phyloP scores from a whole-genome alignment of 1,140 invertebrate genomes.

The Drosophila carrolli region DNA sequence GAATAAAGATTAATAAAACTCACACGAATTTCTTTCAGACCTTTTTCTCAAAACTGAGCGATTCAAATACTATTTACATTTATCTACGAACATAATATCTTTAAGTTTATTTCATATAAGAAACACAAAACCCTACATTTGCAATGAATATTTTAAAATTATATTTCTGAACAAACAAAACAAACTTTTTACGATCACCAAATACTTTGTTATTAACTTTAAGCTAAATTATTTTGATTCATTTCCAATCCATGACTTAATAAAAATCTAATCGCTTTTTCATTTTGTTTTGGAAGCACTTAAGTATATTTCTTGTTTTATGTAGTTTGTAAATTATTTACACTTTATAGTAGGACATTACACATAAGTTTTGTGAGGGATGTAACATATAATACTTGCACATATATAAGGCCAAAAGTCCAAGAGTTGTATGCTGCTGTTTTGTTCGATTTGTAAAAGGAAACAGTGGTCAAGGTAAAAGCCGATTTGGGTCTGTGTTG shows the following conservation, averaged over 20 bases:
- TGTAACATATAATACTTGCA: conserved; percentile 27
- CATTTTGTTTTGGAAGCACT: conserved; percentile 60
- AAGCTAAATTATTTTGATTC: background rate
- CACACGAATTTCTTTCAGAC: background rate
- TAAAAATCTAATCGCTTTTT: background rate
- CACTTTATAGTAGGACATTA: conserved; percentile 33
- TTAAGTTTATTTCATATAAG: no score
- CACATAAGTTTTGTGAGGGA: conserved; percentile 7
- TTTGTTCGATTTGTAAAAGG: background rate
- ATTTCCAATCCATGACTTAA: background rate
- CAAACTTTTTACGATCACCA: no score
- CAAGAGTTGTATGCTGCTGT: background rate
- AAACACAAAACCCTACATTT: no score
- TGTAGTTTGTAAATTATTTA: conserved; percentile 66
- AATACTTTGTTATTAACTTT: no score
- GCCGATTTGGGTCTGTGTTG: background rate
- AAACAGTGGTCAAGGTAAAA: conserved; percentile 6
- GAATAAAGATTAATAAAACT: conserved; percentile 67
- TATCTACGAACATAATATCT: no score
- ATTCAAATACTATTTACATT: no score
- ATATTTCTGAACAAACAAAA: no score
- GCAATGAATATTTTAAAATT: no score
- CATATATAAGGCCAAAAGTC: conserved; percentile 13
- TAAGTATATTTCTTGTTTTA: conserved; percentile 54
- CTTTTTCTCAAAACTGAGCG: no score